Base-by-base conservation (phyloP, 2,113 vertebrate species). In the Piaya cayana region DNA sequence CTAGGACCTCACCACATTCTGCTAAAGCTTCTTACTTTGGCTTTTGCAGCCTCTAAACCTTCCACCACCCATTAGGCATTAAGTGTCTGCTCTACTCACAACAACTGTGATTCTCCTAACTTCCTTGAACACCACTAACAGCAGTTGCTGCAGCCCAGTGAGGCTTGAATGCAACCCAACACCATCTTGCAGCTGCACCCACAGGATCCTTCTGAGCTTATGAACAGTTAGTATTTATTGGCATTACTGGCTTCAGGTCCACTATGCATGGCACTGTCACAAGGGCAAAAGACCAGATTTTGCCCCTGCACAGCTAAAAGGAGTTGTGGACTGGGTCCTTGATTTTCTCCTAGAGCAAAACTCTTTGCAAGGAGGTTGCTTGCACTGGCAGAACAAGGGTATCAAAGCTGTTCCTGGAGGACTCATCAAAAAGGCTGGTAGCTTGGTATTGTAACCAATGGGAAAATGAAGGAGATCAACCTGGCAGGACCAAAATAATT, bases 91-190 rank as follows among this genome's bases (percentile, higher is more conserved):
- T 9, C 37, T 23, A 62, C n/a, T 11, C 39, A 80, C 30, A 74
- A 13, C 9, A 58, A 7, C 25, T 37, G 39, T 42, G 53, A 36
- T 36, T 88, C 4, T 0, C 12, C 49, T 37, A 53, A 53, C 17
- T 36, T 58, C 52, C 67, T n/a, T 45, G 34, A 59, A 30, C 58
- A 39, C 6, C 3, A 42, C 39, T 53, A 22, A 39, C 0, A 3
- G 36, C 30, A 83, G 49, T n/a, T 3, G 0, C 14, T 0, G 0
- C 78, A 52, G 27, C 18, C 9, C 45, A 15, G 27, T 1, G 0
- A 6, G 32, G n/a, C 45, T 65, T 58, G 39, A 36, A 18, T 30
- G 13, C 55, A 49, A 27, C 53, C 59, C 39, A 62, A 9, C 22
- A 30, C 9, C 34, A 9, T 13, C 78, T 37, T 60, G 32, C 39